These are phyloP conservation scores for Akabosia matsudoensis DNA, from an alignment of 1,140 invertebrate genomes.

Conservation along the genomic window DNA sequence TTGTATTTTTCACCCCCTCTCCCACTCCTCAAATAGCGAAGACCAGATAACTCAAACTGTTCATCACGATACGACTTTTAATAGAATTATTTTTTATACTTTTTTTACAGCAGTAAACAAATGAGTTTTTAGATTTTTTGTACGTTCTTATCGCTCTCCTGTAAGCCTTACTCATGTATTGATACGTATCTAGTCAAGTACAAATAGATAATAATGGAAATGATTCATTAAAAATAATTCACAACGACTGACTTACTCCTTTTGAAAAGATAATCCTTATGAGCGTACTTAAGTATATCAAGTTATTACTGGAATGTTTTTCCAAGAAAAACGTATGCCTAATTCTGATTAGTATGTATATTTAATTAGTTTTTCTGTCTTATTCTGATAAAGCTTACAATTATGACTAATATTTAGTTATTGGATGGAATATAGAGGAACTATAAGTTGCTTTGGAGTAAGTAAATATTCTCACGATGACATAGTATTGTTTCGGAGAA, in stretches of 20 bases:
- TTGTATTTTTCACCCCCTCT: neutral
- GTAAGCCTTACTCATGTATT: neutral
- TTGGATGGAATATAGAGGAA: slow-evolving; percentile 24
- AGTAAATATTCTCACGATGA: neutral
- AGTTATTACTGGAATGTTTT: neutral
- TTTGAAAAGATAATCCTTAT: neutral
- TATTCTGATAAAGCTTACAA: neutral
- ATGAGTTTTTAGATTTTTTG: neutral
- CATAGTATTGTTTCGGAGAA: neutral
- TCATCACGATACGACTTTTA: too few relatives aligned
- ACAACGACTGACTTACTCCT: neutral
- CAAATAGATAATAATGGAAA: neutral
- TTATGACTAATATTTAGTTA: neutral
- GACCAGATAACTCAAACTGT: neutral
- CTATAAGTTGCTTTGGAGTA: slow-evolving; percentile 18
- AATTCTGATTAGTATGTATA: neutral
- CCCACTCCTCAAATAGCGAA: neutral
- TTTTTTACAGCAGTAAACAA: neutral
- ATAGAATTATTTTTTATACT: neutral
- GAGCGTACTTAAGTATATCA: neutral
- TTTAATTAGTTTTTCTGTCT: neutral
- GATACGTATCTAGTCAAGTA: neutral
- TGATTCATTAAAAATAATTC: neutral
- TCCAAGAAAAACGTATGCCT: neutral
- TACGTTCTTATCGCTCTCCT: neutral